Evolutionary conservation across 2,797 vertebrate genomes (phyloP), one percentile per base, ranked within the genome.

Genomic region (Lindbergichthys nudifrons): DNA sequence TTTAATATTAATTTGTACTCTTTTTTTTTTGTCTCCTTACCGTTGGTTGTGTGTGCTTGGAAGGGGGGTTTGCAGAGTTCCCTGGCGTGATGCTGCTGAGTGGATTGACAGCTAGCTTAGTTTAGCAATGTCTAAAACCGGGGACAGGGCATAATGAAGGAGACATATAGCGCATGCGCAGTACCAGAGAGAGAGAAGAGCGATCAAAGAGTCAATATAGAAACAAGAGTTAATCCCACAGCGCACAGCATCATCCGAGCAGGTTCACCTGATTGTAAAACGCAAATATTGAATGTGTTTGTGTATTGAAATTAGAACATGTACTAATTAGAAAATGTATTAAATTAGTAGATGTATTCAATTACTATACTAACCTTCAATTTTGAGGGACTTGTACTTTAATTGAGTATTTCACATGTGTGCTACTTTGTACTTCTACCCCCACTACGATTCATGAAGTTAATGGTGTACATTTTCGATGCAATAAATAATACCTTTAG

Each of bases 91-190:
- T 83, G 85, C 80, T 81, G 80, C 74, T 69, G 73, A 41, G 43
- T 2, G 65, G 62, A 66, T 7, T 83, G 88, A 84, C 87, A 80
- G 89, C 65, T 90, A 87, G 84, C 77, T 52, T 86, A 84, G 77
- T 61, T 84, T 75, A 73, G 81, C 70, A 9, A 15, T 3, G 63
- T 19, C 62, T 70, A 47, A 66, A 70, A 78, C 53, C 41, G 47
- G 47, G 59, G 51, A 80, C 79, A 88, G 92, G 92, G 89, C 90
- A 90, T 88, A 57, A 79, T 91, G 90, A 94, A 94, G 93, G 92
- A 93, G 92, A 94, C 86, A 60, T 2, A 73, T 8, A 51, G 82
- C 10, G 90, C 92, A 90, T 93, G 94, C 93, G 92, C 91, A 21
- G 21, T 80, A 14, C 0, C 19, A 4, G 26, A 1, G 39, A 30